These are phyloP conservation scores for Castor canadensis DNA, from an alignment of 2,113 vertebrate species.

Conservation along the genomic window DNA sequence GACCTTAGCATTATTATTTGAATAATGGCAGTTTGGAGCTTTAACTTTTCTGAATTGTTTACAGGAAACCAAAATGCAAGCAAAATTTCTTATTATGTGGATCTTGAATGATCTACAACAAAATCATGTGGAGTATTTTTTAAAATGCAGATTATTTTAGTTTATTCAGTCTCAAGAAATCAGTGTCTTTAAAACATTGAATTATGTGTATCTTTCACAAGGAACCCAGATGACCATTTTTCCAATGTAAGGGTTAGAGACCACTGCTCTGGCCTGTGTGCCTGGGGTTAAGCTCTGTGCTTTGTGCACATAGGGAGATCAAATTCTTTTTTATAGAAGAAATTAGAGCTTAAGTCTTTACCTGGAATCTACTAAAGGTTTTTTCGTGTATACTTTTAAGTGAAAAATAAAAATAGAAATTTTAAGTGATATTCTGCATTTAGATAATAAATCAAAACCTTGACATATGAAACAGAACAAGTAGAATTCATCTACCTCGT, in stretches of 20 bases:
- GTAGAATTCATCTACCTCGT: background rate
- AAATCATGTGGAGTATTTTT: background rate
- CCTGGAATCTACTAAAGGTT: background rate
- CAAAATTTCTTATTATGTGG: background rate
- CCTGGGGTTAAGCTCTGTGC: background rate
- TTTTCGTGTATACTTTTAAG: background rate
- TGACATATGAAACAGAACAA: background rate
- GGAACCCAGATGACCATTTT: background rate
- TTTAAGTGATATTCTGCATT: background rate
- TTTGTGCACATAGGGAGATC: background rate
- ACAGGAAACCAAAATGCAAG: background rate
- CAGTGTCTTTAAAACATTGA: background rate
- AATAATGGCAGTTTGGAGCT: background rate
- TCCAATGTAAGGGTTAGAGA: background rate
- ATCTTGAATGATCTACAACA: background rate
- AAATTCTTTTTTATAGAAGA: background rate
- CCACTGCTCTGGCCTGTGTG: background rate
- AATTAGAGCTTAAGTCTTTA: background rate
- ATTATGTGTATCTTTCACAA: background rate
- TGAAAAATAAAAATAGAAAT: background rate
- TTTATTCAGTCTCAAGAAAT: background rate
- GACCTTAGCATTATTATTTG: background rate
- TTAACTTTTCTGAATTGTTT: background rate
- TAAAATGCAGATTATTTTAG: background rate
- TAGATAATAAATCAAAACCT: background rate